Evolutionary conservation across 2,888 invertebrate species (phyloP).

Genomic region (Ptilodon capucinus): DNA sequence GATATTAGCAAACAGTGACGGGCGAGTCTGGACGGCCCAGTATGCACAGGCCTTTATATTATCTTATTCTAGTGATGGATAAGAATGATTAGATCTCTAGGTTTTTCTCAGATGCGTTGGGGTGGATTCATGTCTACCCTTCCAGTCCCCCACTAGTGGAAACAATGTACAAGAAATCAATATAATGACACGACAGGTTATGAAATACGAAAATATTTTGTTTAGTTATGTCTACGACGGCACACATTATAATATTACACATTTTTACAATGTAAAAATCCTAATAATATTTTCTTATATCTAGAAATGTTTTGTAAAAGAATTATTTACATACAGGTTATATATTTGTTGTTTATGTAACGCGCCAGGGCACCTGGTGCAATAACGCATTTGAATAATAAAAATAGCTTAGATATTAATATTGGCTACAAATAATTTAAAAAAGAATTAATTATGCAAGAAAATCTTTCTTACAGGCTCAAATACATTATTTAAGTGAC

Average conservation of each 20-base stretch:
- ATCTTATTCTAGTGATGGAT: no score
- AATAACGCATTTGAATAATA: constrained; percentile 14
- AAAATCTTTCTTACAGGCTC: neutral
- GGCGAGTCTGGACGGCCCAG: no score
- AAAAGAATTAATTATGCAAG: constrained; percentile 1
- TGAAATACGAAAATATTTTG: neutral
- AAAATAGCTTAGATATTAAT: constrained; percentile 10
- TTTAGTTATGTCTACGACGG: neutral
- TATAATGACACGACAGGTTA: no score
- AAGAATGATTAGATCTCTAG: no score
- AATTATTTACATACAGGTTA: constrained; percentile 1
- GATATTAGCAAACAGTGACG: no score
- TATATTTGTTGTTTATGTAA: constrained; percentile 24
- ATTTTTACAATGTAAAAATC: neutral
- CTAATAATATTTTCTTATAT: neutral
- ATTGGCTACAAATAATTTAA: constrained; percentile 23
- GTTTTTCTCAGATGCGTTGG: no score
- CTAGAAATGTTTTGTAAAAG: constrained; percentile 1
- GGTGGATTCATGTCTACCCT: no score
- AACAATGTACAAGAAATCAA: no score
- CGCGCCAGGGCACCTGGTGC: constrained; percentile 35
- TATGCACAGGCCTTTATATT: no score
- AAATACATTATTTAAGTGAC: neutral
- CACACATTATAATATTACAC: neutral
- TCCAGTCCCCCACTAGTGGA: no score